Conservation (phyloP, 2,888 invertebrate species). For the Liposcelis brunnea region DNA sequence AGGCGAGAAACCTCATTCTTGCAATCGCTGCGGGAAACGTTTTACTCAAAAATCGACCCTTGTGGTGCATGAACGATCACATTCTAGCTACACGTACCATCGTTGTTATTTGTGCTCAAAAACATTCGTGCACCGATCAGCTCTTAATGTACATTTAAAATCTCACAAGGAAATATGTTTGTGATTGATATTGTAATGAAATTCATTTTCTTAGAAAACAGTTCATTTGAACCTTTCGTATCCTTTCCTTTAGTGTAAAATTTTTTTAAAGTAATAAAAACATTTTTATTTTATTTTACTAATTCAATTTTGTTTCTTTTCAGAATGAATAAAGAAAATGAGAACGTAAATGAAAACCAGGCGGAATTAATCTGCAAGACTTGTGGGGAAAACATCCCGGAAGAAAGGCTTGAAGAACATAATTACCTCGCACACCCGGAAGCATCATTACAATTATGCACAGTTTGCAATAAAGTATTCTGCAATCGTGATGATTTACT, state of each 20-base stretch:
- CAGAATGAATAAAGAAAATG: constrained; percentile 2
- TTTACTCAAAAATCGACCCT: constrained; percentile 17
- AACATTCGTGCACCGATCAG: constrained; percentile 21
- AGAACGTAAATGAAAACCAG: not conserved
- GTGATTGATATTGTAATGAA: too few species aligned
- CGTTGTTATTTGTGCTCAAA: too few species aligned
- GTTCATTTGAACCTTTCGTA: too few species aligned
- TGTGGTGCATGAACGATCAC: too few species aligned
- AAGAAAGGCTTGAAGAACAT: not conserved
- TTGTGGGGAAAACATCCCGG: constrained; percentile 1
- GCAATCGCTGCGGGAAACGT: constrained; percentile 22
- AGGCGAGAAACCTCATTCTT: constrained; percentile 19
- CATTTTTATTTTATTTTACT: too few species aligned
- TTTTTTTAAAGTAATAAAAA: too few species aligned
- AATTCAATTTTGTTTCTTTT: not conserved
- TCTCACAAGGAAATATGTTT: constrained; percentile 16
- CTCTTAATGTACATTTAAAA: constrained; percentile 22
- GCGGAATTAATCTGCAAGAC: not conserved
- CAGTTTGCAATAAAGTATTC: constrained; percentile 6
- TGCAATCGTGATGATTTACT: constrained; percentile 4
- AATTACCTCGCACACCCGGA: constrained; percentile 5
- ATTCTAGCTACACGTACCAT: too few species aligned
- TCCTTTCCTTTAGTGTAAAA: too few species aligned
- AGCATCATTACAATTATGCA: not conserved
- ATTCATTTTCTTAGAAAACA: too few species aligned